These are phyloP conservation scores for Mustelus asterias DNA, from an alignment of 2,113 vertebrate genomes.

Conservation along the genomic window DNA sequence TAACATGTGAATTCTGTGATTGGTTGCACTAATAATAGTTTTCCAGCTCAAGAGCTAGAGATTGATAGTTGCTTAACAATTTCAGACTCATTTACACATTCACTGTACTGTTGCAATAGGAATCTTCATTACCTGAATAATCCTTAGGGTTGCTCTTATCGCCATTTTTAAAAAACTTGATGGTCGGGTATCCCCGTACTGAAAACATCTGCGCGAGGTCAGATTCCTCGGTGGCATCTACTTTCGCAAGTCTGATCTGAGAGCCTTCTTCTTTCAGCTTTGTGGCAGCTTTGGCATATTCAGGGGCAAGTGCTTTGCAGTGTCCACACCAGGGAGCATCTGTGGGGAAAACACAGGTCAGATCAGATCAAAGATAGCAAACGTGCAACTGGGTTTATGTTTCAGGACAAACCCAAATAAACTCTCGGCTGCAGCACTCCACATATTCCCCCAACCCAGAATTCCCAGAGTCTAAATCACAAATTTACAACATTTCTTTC, in stretches of 20 bases:
- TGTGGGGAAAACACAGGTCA: conserved; percentile 44
- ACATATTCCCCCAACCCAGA: not conserved
- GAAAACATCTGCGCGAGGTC: conserved; percentile 87
- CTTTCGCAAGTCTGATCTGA: conserved; percentile 78
- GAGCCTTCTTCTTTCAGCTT: conserved; percentile 77
- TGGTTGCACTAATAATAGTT: not conserved
- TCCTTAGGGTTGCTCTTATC: conserved; percentile 79
- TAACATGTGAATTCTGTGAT: too few species aligned
- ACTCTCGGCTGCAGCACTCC: not conserved
- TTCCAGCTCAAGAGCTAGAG: not conserved
- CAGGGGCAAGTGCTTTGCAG: conserved; percentile 90
- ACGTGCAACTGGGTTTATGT: not conserved
- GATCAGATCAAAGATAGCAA: not conserved
- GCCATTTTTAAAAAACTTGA: conserved; percentile 93
- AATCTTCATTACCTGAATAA: conserved; percentile 72
- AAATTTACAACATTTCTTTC: not conserved
- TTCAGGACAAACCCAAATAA: not conserved
- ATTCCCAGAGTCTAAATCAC: not conserved
- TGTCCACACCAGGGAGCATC: conserved; percentile 98
- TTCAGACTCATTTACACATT: not conserved
- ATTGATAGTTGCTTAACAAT: too few species aligned
- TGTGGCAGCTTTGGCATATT: conserved; percentile 84
- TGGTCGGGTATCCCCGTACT: conserved; percentile 88
- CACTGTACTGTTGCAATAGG: not conserved
- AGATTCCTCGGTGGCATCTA: conserved; percentile 89